These are phyloP conservation scores for Trimorus sp. DNA, from an alignment of 2,888 invertebrate species.

Conservation along the genomic window DNA sequence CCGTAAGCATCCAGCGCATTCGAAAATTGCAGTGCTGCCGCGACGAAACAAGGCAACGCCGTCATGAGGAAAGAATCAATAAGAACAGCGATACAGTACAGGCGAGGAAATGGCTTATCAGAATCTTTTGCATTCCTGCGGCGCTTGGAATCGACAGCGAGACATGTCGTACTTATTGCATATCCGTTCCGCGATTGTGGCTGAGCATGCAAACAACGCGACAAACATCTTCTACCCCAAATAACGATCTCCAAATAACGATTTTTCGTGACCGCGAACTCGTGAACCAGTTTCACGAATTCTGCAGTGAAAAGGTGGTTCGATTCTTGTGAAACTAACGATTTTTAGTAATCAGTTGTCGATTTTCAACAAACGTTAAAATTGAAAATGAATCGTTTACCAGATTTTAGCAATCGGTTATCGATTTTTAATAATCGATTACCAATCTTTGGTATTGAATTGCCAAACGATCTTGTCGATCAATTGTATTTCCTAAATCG, in stretches of 20 bases:
- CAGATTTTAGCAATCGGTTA: too few relatives aligned
- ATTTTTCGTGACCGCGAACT: too few relatives aligned
- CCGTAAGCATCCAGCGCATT: constrained; percentile 26
- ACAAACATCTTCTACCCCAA: constrained; percentile 4
- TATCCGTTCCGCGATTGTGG: constrained; percentile 48
- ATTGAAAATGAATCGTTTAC: too few relatives aligned
- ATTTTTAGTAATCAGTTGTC: too few relatives aligned
- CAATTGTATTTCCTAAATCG: too few relatives aligned
- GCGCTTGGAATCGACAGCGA: constrained; percentile 53
- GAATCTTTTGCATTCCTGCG: constrained; percentile 59
- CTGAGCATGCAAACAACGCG: constrained; percentile 39
- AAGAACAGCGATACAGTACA: constrained; percentile 39
- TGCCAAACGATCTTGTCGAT: too few relatives aligned
- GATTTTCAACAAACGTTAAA: too few relatives aligned
- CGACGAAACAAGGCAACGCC: constrained; percentile 35
- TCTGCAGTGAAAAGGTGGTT: too few relatives aligned
- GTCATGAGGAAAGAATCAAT: constrained; percentile 45
- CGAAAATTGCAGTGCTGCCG: constrained; percentile 29
- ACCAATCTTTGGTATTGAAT: too few relatives aligned
- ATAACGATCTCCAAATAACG: neutral
- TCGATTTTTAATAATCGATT: too few relatives aligned
- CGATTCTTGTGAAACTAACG: too few relatives aligned
- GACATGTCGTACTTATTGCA: constrained; percentile 54
- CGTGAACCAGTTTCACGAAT: neutral
- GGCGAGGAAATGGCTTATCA: constrained; percentile 56